Evolutionary conservation across 2,797 vertebrate genomes (phyloP).

Genomic region (Phyllotis vaccarum): DNA sequence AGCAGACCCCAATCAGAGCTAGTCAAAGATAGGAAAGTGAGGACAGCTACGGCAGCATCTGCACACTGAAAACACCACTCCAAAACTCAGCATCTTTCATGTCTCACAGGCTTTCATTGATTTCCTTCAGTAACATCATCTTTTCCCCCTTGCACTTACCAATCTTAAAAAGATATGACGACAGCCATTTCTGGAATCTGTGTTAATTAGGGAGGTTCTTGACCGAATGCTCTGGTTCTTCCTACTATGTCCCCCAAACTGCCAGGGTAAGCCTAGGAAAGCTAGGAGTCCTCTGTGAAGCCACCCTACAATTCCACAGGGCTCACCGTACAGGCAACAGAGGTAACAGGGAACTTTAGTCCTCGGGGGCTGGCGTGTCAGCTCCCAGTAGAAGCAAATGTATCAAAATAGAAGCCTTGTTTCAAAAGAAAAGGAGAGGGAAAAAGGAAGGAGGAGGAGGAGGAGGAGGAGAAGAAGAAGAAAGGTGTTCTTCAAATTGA

Average conservation of each 20-base stretch:
- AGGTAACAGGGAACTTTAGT: slow-evolving; percentile 28
- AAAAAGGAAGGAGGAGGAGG: too few species aligned
- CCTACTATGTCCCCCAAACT: not conserved
- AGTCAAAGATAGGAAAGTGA: not conserved
- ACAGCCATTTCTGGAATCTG: not conserved
- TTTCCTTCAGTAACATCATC: not conserved
- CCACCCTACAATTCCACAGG: not conserved
- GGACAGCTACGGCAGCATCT: too few species aligned
- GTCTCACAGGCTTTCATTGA: not conserved
- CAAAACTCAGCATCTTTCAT: not conserved
- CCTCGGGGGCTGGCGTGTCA: slow-evolving; percentile 24
- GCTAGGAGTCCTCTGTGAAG: not conserved
- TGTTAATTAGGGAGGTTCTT: not conserved
- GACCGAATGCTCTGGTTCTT: not conserved
- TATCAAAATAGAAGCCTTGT: slow-evolving; percentile 64
- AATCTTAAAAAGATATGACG: not conserved
- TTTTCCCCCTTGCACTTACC: not conserved
- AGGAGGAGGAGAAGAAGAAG: not conserved
- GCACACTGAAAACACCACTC: not conserved
- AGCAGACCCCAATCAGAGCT: not conserved
- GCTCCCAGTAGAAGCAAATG: slow-evolving; percentile 35
- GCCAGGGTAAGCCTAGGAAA: not conserved
- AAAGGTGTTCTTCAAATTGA: not conserved
- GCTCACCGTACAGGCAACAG: not conserved
- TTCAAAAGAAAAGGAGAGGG: slow-evolving; percentile 5